Percentiles rank a stretch among this genome's conserved stretches.
phyloP scores from a whole-genome alignment of 2,797 vertebrate species.

The Chaetophractus vellerosus region DNA sequence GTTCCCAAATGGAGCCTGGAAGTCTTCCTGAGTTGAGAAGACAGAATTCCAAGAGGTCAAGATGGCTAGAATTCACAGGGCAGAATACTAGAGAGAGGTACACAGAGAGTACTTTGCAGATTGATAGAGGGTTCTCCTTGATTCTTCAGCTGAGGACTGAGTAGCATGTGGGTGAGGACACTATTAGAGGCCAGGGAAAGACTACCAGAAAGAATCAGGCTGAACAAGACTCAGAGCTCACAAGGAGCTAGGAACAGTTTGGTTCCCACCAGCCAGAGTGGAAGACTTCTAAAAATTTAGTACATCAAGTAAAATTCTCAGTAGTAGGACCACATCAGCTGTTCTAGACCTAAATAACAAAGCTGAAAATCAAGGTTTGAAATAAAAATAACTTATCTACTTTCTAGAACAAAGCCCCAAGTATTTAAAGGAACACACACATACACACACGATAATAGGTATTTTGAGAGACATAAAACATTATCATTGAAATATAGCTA shows the following conservation, averaged over 20 bases:
- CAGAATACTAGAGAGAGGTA: slow-evolving; percentile 26
- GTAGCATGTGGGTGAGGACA: background rate
- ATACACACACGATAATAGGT: background rate
- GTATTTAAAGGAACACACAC: slow-evolving; percentile 32
- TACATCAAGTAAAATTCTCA: slow-evolving; percentile 43
- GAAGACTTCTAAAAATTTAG: slow-evolving; percentile 8
- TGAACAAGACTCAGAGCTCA: slow-evolving; percentile 41
- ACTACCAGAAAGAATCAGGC: background rate
- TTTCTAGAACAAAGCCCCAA: slow-evolving; percentile 12
- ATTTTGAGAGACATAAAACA: slow-evolving; percentile 50
- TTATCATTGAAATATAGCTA: background rate
- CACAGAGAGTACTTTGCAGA: background rate
- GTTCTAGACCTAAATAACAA: slow-evolving; percentile 16
- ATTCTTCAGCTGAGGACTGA: slow-evolving; percentile 46
- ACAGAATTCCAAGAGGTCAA: slow-evolving; percentile 12
- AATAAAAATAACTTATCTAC: slow-evolving; percentile 33
- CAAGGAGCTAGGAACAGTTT: background rate
- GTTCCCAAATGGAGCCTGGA: background rate
- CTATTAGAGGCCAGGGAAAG: background rate
- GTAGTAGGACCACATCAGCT: slow-evolving; percentile 1
- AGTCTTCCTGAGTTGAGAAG: slow-evolving; percentile 16
- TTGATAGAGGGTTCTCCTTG: background rate
- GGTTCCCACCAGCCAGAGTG: background rate
- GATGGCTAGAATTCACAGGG: background rate
- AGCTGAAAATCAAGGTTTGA: slow-evolving; percentile 51